Conservation (phyloP, 2,888 invertebrate species). For the Sepiola atlantica region DNA sequence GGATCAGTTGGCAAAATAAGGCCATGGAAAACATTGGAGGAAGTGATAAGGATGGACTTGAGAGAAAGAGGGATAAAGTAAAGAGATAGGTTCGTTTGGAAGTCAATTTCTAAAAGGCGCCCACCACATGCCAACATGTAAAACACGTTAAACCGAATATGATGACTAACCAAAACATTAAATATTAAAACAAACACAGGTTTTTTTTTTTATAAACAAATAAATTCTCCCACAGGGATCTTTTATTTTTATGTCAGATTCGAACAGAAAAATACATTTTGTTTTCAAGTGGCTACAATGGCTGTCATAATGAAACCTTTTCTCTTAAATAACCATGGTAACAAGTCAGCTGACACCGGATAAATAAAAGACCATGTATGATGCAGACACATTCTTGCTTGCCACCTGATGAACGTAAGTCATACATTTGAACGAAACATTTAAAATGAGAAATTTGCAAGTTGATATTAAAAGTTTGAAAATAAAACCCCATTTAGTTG, state of each 20-base stretch:
- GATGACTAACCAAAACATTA: not conserved
- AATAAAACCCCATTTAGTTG: not conserved
- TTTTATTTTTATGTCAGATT: conserved; percentile 21
- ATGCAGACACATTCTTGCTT: not conserved
- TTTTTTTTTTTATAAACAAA: not conserved
- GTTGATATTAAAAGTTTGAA: not conserved
- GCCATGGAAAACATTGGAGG: too few relatives aligned
- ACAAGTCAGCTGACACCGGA: not conserved
- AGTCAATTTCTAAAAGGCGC: too few relatives aligned
- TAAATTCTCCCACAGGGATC: conserved; percentile 32
- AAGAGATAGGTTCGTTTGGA: too few relatives aligned
- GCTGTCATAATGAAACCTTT: not conserved
- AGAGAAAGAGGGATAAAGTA: too few relatives aligned
- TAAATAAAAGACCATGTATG: not conserved
- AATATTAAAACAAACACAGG: not conserved
- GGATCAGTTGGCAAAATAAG: too few relatives aligned
- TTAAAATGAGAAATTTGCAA: too few relatives aligned
- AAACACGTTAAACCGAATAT: too few relatives aligned
- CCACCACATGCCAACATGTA: too few relatives aligned
- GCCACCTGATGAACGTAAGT: not conserved
- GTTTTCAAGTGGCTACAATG: not conserved
- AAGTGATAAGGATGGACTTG: too few relatives aligned
- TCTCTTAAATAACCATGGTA: not conserved
- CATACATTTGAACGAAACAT: not conserved
- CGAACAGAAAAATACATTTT: conserved; percentile 32